Conservation (phyloP, 2,888 invertebrate species). For the Leuctra nigra region DNA sequence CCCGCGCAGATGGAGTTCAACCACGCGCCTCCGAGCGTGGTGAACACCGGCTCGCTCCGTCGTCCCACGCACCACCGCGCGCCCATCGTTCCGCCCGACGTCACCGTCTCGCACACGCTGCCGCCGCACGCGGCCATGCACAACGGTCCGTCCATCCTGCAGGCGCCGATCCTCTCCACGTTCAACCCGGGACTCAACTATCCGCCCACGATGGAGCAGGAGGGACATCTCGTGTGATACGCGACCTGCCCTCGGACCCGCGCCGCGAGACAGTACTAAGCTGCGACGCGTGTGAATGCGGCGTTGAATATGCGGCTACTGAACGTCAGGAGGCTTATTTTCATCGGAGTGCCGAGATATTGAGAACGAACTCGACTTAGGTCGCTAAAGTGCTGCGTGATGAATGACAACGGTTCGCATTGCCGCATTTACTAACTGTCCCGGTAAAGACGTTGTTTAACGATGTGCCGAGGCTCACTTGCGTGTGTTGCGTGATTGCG, state of each 20-base stretch:
- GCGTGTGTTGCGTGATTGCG: too few species aligned
- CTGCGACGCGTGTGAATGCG: too few species aligned
- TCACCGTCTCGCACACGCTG: constrained; percentile 46
- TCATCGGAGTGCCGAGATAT: too few species aligned
- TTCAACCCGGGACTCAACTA: constrained; percentile 36
- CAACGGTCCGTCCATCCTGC: constrained; percentile 21
- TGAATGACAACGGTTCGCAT: too few species aligned
- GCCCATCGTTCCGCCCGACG: constrained; percentile 39
- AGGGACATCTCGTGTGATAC: constrained; percentile 36
- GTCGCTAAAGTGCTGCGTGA: too few species aligned
- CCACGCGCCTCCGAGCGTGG: constrained; percentile 44
- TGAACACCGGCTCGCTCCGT: constrained; percentile 50
- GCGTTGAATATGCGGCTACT: too few species aligned
- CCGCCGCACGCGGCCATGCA: constrained; percentile 18
- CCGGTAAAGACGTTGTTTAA: too few species aligned
- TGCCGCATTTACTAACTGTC: too few species aligned
- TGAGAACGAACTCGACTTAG: too few species aligned
- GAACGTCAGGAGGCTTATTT: too few species aligned
- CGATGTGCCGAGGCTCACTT: too few species aligned
- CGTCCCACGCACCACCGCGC: constrained; percentile 37
- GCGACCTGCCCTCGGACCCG: constrained; percentile 5
- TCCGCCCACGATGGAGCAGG: constrained; percentile 34
- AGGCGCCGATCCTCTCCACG: constrained; percentile 34
- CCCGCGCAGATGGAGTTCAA: constrained; percentile 66
- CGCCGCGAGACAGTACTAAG: too few species aligned